phyloP scores from a whole-genome alignment of 2,888 invertebrate genomes.

The Pediacus dermestoides region DNA sequence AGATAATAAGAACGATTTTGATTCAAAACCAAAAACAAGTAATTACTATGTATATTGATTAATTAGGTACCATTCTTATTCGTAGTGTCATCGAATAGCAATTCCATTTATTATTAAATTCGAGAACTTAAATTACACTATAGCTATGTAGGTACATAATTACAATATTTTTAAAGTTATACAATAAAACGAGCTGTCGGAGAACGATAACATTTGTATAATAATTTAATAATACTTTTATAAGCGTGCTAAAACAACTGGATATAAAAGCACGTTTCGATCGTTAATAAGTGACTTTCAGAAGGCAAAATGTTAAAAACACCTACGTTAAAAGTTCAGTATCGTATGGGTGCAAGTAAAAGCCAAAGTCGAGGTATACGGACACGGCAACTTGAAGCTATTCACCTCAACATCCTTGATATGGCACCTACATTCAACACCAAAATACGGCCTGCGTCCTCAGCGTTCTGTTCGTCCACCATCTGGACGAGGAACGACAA shows the following conservation, averaged over 20 bases:
- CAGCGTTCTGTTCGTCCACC: conserved; percentile 14
- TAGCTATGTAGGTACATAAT: no score
- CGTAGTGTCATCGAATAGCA: no score
- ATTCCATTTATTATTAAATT: no score
- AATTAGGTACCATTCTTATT: no score
- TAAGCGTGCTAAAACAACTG: neutral
- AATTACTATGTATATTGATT: no score
- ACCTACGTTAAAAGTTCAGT: conserved; percentile 22
- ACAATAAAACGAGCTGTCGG: no score
- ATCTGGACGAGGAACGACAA: conserved; percentile 22
- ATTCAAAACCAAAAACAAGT: no score
- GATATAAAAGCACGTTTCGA: conserved; percentile 2
- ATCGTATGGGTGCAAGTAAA: conserved; percentile 2
- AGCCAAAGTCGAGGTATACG: conserved; percentile 11
- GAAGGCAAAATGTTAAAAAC: conserved; percentile 12
- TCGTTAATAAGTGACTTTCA: conserved; percentile 3
- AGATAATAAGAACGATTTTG: no score
- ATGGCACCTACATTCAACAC: conserved; percentile 41
- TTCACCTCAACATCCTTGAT: conserved; percentile 42
- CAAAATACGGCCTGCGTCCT: conserved; percentile 27
- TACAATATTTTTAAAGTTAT: no score
- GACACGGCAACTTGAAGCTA: conserved; percentile 32
- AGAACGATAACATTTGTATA: no score
- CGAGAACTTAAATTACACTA: no score
- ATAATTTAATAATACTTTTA: neutral